Percentiles rank a stretch among this genome's conserved stretches.
Evolutionary conservation across 2,888 invertebrate species (phyloP).

Genomic region (Pachycephus smyrnensis): DNA sequence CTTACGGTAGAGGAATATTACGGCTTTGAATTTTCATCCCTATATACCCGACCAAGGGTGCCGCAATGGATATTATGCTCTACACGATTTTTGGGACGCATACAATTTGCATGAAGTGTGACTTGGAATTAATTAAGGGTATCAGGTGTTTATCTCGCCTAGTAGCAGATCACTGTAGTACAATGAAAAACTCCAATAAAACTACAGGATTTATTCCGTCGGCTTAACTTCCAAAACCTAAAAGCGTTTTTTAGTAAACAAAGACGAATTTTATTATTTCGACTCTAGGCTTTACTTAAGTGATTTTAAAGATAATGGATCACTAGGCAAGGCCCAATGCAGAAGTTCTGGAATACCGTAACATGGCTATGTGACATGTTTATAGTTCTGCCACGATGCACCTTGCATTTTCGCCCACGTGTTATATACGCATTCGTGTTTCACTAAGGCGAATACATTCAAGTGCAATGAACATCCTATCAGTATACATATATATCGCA

Average conservation of each 20-base stretch:
- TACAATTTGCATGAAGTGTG: slow-evolving; percentile 4
- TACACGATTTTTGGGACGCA: not conserved
- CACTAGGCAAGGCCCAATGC: not conserved
- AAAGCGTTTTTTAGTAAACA: not conserved
- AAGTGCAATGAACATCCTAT: not conserved
- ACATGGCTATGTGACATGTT: slow-evolving; percentile 5
- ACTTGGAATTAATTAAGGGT: not conserved
- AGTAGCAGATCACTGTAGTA: not conserved
- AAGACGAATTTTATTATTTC: not conserved
- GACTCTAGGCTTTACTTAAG: not conserved
- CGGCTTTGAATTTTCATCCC: slow-evolving; percentile 7
- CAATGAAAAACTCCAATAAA: not conserved
- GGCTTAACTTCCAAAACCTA: not conserved
- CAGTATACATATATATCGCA: not conserved
- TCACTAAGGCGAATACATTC: not conserved
- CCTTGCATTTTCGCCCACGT: slow-evolving; percentile 11
- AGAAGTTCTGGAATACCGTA: not conserved
- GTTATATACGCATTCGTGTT: slow-evolving; percentile 6
- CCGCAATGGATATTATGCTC: not conserved
- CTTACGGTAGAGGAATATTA: not conserved
- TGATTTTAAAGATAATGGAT: not conserved
- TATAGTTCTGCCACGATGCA: slow-evolving; percentile 9
- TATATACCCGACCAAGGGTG: not conserved
- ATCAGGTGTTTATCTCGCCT: not conserved
- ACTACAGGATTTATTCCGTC: not conserved